Evolutionary conservation across 2,888 invertebrate species (phyloP).

Genomic region (Melanchra persicariae): DNA sequence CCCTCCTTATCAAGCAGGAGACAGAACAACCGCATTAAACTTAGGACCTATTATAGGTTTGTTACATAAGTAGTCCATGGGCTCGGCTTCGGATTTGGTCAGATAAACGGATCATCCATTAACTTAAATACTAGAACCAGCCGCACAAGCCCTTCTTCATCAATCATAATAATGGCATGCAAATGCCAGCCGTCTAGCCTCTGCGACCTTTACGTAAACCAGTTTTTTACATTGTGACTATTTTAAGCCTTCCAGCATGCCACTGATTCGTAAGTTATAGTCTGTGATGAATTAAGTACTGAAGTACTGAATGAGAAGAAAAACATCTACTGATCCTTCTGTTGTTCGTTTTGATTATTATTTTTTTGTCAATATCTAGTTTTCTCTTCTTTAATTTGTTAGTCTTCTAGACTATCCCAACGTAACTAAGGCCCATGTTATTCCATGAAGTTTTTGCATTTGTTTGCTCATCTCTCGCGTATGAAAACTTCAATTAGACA

Average conservation of each 20-base stretch:
- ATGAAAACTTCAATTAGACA: no score
- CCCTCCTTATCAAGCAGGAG: no score
- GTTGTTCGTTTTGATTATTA: no score
- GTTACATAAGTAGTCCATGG: background rate
- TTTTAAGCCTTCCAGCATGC: slow-evolving; percentile 33
- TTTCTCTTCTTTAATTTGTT: no score
- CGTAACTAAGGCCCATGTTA: no score
- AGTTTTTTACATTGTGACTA: slow-evolving; percentile 50
- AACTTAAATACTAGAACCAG: slow-evolving; percentile 16
- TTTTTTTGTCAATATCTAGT: no score
- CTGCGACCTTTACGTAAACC: slow-evolving; percentile 46
- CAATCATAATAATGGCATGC: slow-evolving; percentile 42
- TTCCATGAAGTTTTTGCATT: no score
- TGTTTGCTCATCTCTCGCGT: no score
- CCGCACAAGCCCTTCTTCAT: slow-evolving; percentile 31
- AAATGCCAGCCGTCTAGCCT: slow-evolving; percentile 35
- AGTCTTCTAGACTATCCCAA: no score
- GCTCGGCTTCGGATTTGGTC: slow-evolving; percentile 21
- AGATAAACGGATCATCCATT: slow-evolving; percentile 34
- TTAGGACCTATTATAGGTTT: background rate
- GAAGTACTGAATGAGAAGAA: no score
- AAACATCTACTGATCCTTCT: no score
- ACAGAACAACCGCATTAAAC: no score
- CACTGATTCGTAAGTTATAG: background rate
- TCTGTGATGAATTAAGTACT: background rate